phyloP scores from a whole-genome alignment of 2,888 invertebrate genomes.

The Andrena bicolor region DNA sequence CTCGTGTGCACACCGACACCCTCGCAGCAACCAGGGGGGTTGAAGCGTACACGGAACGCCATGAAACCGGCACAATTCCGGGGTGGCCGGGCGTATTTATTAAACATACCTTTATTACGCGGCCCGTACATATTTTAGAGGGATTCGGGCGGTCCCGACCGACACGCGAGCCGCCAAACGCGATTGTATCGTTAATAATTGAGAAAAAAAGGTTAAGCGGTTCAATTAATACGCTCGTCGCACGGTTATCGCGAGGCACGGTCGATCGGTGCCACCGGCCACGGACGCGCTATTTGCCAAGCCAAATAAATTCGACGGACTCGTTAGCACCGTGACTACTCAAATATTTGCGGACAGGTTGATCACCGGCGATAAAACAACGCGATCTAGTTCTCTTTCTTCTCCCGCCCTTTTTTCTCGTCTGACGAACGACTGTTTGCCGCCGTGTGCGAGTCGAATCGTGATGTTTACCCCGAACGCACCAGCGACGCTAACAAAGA shows the following conservation, averaged over 20 bases:
- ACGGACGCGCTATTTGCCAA: neutral
- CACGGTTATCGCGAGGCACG: conserved; percentile 26
- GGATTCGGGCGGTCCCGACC: conserved; percentile 70
- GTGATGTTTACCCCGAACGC: neutral
- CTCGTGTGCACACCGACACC: neutral
- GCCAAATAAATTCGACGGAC: conserved; percentile 44
- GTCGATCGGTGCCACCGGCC: conserved; percentile 20
- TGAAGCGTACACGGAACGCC: conserved; percentile 23
- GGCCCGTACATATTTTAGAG: conserved; percentile 79
- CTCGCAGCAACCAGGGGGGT: neutral
- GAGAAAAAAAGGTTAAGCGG: conserved; percentile 58
- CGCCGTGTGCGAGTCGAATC: neutral
- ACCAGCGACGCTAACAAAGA: conserved; percentile 8
- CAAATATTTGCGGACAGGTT: conserved; percentile 37
- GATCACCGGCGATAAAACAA: conserved; percentile 21
- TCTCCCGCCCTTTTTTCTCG: neutral
- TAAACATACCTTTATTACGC: conserved; percentile 82
- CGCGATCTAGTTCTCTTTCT: conserved; percentile 9
- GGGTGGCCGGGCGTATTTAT: conserved; percentile 72
- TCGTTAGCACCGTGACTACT: conserved; percentile 44
- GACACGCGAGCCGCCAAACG: conserved; percentile 52
- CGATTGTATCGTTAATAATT: conserved; percentile 63
- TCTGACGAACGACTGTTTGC: neutral
- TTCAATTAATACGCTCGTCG: conserved; percentile 44
- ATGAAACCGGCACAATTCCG: conserved; percentile 57